Evolutionary conservation across 2,888 invertebrate genomes (phyloP), one percentile per base, ranked within the genome.

Genomic region (Coleophora deauratella): DNA sequence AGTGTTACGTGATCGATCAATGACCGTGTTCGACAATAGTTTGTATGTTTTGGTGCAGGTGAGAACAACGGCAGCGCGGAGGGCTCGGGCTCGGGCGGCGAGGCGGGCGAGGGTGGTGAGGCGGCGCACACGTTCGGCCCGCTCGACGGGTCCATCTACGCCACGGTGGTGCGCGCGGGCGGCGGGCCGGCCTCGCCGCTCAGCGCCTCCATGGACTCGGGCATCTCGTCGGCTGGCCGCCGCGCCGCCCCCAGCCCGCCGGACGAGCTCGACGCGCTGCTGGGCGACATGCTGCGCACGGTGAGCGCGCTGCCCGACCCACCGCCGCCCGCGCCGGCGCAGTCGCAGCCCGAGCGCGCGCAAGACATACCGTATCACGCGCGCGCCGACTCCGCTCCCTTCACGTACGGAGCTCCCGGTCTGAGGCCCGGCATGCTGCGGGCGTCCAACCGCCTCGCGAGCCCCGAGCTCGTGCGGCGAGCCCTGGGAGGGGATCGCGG

Each of bases 121-220:
- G 75, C 77, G 28, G 87, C 81, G 53, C 93, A 94, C 76, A 93
- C 93, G 35, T 92, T 92, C 72, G 95, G 94, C 33, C 95, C 95
- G 35, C 86, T 95, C 59, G 95, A 96, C 91, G 96, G 96, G 57
- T 95, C 95, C 62, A 90, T 96, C 62, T 96, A 96, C 89, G 95
- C 96, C 53, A 90, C 90, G 42, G 90, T 91, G 53, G 78, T 82
- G 57, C 78, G 86, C 54, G 73, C 75, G 53, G 71, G 73, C 59
- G 73, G 80, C 55, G 78, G 79, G 50, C 75, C 78, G 41, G 88
- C 90, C 58, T 91, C 92, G 66, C 91, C 92, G 60, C 90, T 93
- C 77, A 93, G 93, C 63, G 92, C 94, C 72, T 95, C 95, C 78
- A 93, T 95, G 92, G 95, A 95, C 88, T 95, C 94, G 59, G 95